Percentiles rank a stretch among this genome's conserved stretches.
Evolutionary conservation across 1,140 invertebrate genomes (phyloP).

Genomic region (Mercenaria mercenaria): DNA sequence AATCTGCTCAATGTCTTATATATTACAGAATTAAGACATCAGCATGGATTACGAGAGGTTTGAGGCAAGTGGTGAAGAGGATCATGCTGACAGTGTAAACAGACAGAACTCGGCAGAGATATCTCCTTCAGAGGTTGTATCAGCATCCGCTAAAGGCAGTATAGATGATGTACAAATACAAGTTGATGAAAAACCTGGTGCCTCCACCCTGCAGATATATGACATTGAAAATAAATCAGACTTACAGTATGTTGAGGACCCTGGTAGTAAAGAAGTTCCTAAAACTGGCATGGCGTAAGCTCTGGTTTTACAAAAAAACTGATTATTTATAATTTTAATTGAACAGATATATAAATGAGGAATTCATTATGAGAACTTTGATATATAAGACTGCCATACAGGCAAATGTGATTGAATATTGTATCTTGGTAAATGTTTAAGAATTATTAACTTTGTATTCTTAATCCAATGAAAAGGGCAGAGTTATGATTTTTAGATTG

Average conservation of each 20-base stretch:
- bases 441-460: too few relatives aligned
- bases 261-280: constrained; percentile 64
- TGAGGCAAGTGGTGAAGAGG: neutral
- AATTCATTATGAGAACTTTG: too few relatives aligned
- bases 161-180: constrained; percentile 70
- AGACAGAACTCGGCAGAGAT: constrained; percentile 29
- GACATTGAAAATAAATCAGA: constrained; percentile 61
- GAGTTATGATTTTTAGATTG: too few relatives aligned
- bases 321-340: too few relatives aligned
- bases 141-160: constrained; percentile 4
- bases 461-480: too few relatives aligned
- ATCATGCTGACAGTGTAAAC: neutral
- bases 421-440: too few relatives aligned
- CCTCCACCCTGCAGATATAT: constrained; percentile 68
- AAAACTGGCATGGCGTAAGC: constrained; percentile 69
- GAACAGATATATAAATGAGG: too few relatives aligned
- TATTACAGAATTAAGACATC: neutral
- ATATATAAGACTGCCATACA: too few relatives aligned
- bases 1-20: too few relatives aligned
- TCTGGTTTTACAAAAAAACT: neutral
- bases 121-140: constrained; percentile 41
- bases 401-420: too few relatives aligned
- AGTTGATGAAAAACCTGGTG: constrained; percentile 62
- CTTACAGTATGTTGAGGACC: constrained; percentile 78
- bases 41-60: constrained; percentile 40